Percentiles rank a stretch among this genome's conserved stretches.
Conservation (phyloP, 2,888 invertebrate species). For the Slavum lentiscoides region DNA sequence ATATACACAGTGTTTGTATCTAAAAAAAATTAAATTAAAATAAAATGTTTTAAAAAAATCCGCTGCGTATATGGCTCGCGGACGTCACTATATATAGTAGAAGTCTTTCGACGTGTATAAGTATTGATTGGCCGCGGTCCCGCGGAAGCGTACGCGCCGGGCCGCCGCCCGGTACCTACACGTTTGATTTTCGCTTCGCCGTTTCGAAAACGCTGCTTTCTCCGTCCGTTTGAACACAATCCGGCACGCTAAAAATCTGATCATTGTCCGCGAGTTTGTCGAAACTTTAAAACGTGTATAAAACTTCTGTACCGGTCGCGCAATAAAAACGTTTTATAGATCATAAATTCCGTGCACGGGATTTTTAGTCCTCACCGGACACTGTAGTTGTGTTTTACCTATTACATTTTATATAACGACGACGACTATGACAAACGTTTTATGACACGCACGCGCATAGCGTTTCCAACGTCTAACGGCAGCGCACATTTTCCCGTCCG, state of each 20-base stretch:
- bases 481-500: too few relatives aligned
- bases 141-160: too few relatives aligned
- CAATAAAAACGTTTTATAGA: background rate
- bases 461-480: too few relatives aligned
- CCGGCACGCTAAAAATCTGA: constrained; percentile 1
- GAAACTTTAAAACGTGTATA: background rate
- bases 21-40: too few relatives aligned
- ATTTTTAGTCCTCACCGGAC: too few relatives aligned
- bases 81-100: too few relatives aligned
- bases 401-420: background rate
- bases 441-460: too few relatives aligned
- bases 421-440: background rate
- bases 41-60: too few relatives aligned
- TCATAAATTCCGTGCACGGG: background rate
- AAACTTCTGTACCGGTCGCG: background rate
- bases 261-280: background rate
- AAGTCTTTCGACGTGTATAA: too few relatives aligned
- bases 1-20: too few relatives aligned
- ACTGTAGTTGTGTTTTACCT: background rate
- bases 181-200: background rate
- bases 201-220: background rate
- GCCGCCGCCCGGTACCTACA: background rate
- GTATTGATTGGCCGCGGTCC: too few relatives aligned
- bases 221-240: background rate
- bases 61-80: too few relatives aligned